Conservation (phyloP, 2,113 vertebrate species). For the western clawed frog (Xenopus tropicalis) region UCB_Xtro_10.0 CM004446.2:150888501-150889000, state of each 20-base stretch:
- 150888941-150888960: slow-evolving; percentile 60
- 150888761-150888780: slow-evolving; percentile 77
- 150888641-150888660: slow-evolving; percentile 92
- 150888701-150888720: slow-evolving; percentile 51
- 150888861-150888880: slow-evolving; percentile 64
- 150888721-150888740: too few relatives aligned
- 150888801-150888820: slow-evolving; percentile 61
- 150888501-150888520: slow-evolving; percentile 95
- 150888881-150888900: slow-evolving; percentile 69
- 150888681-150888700: slow-evolving; percentile 84
- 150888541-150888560: slow-evolving; percentile 96
- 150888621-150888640: slow-evolving; percentile 75
- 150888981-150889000: slow-evolving; percentile 58
- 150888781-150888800: slow-evolving; percentile 47
- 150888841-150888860: slow-evolving; percentile 95
- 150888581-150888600: slow-evolving; percentile 85
- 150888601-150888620: slow-evolving; percentile 60
- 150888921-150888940: slow-evolving; percentile 64
- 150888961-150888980: slow-evolving; percentile 55
- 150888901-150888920: slow-evolving; percentile 73
- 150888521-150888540: slow-evolving; percentile 98
- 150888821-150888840: slow-evolving; percentile 77
- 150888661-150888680: slow-evolving; percentile 53
- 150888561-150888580: slow-evolving; percentile 95
- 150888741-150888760: slow-evolving; percentile 58